A percentile compares a stretch with the other conserved stretches of the same genome.
These are phyloP conservation scores for Drosophila pseudoobscura DNA, from an alignment of 1,140 invertebrate species.

Conservation along the genomic window DNA sequence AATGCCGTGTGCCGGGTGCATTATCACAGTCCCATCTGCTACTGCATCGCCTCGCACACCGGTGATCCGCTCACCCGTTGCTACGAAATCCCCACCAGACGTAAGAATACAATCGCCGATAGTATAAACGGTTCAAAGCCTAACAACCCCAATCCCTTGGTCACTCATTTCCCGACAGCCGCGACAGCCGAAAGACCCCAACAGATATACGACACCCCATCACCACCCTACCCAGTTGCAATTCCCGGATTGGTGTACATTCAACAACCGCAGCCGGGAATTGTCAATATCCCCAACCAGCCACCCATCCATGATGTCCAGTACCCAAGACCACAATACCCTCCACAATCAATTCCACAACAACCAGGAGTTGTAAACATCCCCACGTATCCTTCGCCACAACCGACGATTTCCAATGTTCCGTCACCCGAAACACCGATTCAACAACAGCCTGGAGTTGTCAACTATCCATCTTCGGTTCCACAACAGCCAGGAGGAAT, in stretches of 20 bases:
- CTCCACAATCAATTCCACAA: neutral
- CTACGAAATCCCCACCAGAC: constrained; percentile 82
- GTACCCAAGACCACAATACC: constrained; percentile 12
- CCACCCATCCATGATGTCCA: neutral
- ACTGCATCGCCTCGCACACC: constrained; percentile 89
- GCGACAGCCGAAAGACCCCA: constrained; percentile 15
- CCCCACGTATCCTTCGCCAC: constrained; percentile 17
- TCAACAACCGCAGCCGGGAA: constrained; percentile 16
- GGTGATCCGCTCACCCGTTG: constrained; percentile 88
- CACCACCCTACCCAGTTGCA: constrained; percentile 60
- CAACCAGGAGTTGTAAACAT: constrained; percentile 11
- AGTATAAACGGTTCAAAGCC: no score
- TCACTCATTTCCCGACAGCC: constrained; percentile 8
- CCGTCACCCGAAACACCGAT: constrained; percentile 11
- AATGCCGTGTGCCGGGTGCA: constrained; percentile 88
- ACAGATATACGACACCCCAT: constrained; percentile 57
- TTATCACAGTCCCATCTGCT: constrained; percentile 89
- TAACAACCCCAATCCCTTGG: constrained; percentile 18
- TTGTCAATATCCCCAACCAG: constrained; percentile 30
- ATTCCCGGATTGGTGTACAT: constrained; percentile 58
- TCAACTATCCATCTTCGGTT: constrained; percentile 22
- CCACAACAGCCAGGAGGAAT: constrained; percentile 34
- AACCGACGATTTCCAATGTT: no score
- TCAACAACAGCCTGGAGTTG: constrained; percentile 87
- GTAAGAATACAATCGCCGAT: constrained; percentile 51